phyloP scores from a whole-genome alignment of 1,140 invertebrate genomes.

The Heliothis virescens region DNA sequence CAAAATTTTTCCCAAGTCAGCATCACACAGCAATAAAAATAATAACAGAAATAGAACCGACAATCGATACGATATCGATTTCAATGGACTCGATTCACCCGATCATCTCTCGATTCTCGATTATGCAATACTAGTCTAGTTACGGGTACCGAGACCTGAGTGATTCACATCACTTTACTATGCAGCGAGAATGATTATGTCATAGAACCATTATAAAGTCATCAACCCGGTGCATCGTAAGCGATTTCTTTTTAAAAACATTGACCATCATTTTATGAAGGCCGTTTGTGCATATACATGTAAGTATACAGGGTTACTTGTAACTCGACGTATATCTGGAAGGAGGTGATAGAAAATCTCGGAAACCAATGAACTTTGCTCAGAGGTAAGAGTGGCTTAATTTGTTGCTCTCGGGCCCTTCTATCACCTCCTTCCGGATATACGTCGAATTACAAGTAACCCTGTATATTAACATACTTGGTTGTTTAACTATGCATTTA shows the following conservation, averaged over 20 bases:
- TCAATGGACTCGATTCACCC: too few species aligned
- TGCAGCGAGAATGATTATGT: conserved; percentile 13
- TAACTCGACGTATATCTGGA: too few species aligned
- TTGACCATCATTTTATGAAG: conserved; percentile 30
- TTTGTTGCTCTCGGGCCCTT: too few species aligned
- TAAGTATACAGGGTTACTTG: too few species aligned
- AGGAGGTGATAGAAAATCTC: too few species aligned
- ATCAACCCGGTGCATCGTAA: conserved; percentile 6
- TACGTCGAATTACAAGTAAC: too few species aligned
- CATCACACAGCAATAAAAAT: neutral
- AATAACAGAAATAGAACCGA: neutral
- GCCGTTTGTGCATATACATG: neutral
- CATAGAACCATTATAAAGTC: conserved; percentile 32
- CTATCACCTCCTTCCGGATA: too few species aligned
- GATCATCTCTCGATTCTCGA: neutral
- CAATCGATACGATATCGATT: too few species aligned
- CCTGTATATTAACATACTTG: too few species aligned
- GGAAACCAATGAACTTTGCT: too few species aligned
- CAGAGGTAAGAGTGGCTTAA: too few species aligned
- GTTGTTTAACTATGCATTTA: too few species aligned
- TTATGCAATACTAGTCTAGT: neutral
- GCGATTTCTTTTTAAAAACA: conserved; percentile 28
- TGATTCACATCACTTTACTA: conserved; percentile 27
- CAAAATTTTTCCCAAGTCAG: neutral
- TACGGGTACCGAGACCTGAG: neutral